Evolutionary conservation across 92 coral and sea anemone species (phyloP).

Genomic region (Pocillopora meandrina): DNA sequence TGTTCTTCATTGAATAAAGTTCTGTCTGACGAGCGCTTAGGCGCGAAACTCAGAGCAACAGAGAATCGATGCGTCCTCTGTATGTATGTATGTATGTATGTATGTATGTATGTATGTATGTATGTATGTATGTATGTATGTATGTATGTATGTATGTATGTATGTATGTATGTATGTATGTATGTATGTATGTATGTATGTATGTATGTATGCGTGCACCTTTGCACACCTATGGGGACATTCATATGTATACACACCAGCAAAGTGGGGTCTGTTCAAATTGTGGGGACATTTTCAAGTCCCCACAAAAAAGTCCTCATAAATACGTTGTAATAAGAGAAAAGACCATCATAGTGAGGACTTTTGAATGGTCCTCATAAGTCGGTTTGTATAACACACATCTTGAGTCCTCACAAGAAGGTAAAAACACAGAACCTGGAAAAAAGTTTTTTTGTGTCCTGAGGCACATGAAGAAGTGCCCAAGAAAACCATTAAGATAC

Average conservation of each 20-base stretch:
- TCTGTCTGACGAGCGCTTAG: too few relatives aligned
- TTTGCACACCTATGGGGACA: neutral
- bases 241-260: constrained; percentile 15
- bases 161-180: too few relatives aligned
- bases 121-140: too few relatives aligned
- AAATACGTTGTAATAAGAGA: neutral
- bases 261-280: neutral
- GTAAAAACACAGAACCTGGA: neutral
- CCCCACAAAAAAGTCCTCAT: neutral
- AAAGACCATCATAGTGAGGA: neutral
- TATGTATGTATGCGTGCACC: too few relatives aligned
- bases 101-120: too few relatives aligned
- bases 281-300: too few relatives aligned
- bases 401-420: neutral
- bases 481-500: constrained; percentile 9
- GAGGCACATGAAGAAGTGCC: constrained; percentile 4
- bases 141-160: too few relatives aligned
- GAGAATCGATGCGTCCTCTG: too few relatives aligned
- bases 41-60: too few relatives aligned
- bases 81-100: too few relatives aligned
- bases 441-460: neutral
- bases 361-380: neutral
- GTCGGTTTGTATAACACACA: neutral
- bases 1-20: too few relatives aligned
- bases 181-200: too few relatives aligned